These are phyloP conservation scores for Enteromius argenteus DNA, from an alignment of 2,797 vertebrate genomes.

Conservation along the genomic window DNA sequence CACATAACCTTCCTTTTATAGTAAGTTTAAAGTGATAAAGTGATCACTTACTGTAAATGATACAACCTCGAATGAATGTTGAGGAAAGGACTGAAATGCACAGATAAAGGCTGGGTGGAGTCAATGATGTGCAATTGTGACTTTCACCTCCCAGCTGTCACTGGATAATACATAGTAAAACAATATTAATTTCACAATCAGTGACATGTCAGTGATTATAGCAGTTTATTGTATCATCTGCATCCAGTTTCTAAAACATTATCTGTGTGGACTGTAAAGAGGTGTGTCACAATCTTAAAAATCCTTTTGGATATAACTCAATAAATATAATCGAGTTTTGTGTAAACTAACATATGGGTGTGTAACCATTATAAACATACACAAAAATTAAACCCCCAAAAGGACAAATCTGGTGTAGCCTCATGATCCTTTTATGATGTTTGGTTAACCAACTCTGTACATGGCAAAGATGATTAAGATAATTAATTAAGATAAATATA, in stretches of 20 bases:
- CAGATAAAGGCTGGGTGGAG: conserved; percentile 7
- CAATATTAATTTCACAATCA: not conserved
- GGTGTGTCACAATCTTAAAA: not conserved
- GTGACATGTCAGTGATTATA: conserved; percentile 3
- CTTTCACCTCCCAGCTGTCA: not conserved
- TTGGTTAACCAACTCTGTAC: not conserved
- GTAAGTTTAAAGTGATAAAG: not conserved
- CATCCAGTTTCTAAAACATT: not conserved
- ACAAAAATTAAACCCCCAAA: not conserved
- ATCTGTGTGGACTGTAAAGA: conserved; percentile 25
- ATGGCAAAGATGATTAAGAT: not conserved
- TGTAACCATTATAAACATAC: not conserved
- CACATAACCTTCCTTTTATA: not conserved
- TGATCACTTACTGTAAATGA: not conserved
- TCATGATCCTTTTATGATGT: not conserved
- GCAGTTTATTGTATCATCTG: conserved; percentile 29
- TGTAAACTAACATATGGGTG: not conserved
- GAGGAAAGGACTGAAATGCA: not conserved
- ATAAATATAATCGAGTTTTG: not conserved
- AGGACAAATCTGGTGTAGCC: not conserved
- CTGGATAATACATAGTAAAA: conserved; percentile 29
- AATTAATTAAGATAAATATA: not conserved
- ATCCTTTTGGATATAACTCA: not conserved
- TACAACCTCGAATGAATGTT: not conserved
- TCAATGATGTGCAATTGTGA: not conserved